These are phyloP conservation scores for Blastobasis lacticolella DNA, from an alignment of 2,888 invertebrate species.

Conservation along the genomic window DNA sequence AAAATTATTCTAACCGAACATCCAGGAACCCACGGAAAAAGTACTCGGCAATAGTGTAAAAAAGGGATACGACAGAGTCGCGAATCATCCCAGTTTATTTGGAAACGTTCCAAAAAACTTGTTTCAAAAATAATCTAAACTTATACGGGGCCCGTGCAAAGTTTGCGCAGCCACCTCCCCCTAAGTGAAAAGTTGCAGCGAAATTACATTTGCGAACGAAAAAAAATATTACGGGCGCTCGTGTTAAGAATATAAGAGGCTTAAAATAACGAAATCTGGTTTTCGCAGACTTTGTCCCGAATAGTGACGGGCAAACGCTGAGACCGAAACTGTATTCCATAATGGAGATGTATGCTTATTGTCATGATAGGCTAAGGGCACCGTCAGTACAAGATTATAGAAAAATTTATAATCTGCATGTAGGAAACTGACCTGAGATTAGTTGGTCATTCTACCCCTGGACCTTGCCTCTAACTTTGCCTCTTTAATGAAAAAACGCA, in stretches of 20 bases:
- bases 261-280: slow-evolving; percentile 54
- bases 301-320: slow-evolving; percentile 9
- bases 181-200: slow-evolving; percentile 61
- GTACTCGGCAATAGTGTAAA: neutral
- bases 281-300: slow-evolving; percentile 19
- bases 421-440: no score
- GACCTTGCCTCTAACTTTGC: no score
- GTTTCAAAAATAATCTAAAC: slow-evolving; percentile 22
- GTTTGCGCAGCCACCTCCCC: neutral
- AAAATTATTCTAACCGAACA: no score
- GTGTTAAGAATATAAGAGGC: slow-evolving; percentile 59
- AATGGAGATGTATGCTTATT: no score
- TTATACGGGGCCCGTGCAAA: slow-evolving; percentile 1
- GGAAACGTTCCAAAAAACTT: slow-evolving; percentile 55
- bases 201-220: slow-evolving; percentile 46
- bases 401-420: no score
- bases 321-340: neutral
- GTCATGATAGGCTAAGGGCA: no score
- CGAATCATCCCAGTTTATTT: slow-evolving; percentile 30
- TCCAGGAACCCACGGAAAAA: neutral
- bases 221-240: slow-evolving; percentile 26
- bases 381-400: no score
- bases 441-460: no score
- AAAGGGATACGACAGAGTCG: slow-evolving; percentile 3
- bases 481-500: no score